Base-by-base conservation (phyloP, 2,888 invertebrate species). In the Archips crataeganus region DNA sequence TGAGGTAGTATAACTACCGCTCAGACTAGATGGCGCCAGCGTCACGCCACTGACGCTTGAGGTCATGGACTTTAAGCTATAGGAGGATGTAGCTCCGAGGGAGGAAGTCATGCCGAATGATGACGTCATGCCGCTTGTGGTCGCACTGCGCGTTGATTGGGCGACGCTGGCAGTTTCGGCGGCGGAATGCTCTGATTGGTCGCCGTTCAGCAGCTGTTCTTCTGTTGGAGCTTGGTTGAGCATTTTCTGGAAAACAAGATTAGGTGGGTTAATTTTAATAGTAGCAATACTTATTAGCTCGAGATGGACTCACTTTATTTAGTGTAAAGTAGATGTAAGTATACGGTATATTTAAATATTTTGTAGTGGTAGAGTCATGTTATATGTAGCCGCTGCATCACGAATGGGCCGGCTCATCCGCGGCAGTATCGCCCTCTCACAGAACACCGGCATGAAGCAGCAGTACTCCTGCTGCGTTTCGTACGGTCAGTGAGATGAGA, bases 171-270 rank as follows among this genome's bases (percentile, higher is more conserved):
- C 87, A 3, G 90, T 88, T 74, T 94, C 94, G 10, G 84, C 80
- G 0, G 82, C 78, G 2, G 84, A 83, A 62, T 92, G 91, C 0
- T 79, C 74, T 34, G 90, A 89, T 79, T 91, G 89, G 47, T 93
- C 90, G 2, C 87, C 87, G 73, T 89, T 90, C 0, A 88, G 75
- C 23, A 92, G 84, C 75, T 90, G 90, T 64, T 94, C 94, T 82
- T 94, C 91, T 0, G 91, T 83, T 23, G 93, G 93, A 0, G 94
- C 94, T 88, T 94, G 92, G 80, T 92, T 94, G 0, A 94, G 81
- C 77, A 94, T 92, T 93, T 93, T 94, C 94, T 94, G 84, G 9
- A 61, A 68, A 71, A 66, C 6, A 70, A 42, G 47, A 23, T n/a
- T 49, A n/a, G 49, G n/a, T 23, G 23, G 23, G 23, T 23, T 23